Conservation (phyloP, 2,113 vertebrate species). For the Nesospiza acunhae region DNA sequence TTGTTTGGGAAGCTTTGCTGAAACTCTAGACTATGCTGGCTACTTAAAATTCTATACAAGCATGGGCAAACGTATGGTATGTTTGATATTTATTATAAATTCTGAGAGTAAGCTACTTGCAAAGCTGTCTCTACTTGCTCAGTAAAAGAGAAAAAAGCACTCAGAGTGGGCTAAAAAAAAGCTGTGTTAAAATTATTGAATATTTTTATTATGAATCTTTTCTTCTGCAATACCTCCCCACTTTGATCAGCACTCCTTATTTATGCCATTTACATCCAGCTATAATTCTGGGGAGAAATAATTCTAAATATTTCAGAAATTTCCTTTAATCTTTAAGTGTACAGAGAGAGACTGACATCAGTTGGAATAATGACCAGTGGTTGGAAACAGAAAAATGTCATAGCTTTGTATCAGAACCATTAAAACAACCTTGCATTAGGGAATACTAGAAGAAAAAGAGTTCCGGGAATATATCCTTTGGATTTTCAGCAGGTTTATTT, state of each 20-base stretch:
- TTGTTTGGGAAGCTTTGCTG: background rate
- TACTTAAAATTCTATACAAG: background rate
- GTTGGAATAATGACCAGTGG: background rate
- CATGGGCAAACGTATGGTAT: background rate
- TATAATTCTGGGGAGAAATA: background rate
- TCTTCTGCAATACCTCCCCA: background rate
- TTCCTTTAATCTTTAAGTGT: background rate
- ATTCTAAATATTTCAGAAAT: background rate
- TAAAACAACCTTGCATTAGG: background rate
- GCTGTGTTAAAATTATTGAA: background rate
- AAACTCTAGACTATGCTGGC: background rate
- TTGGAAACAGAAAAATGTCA: background rate
- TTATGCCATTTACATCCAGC: background rate
- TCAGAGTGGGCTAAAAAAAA: background rate
- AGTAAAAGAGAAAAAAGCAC: background rate
- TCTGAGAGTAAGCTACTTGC: background rate
- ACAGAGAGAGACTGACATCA: background rate
- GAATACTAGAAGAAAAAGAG: background rate
- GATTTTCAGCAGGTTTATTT: constrained; percentile 23
- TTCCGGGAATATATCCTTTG: background rate
- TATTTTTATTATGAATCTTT: background rate
- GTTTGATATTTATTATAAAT: background rate
- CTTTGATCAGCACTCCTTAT: background rate
- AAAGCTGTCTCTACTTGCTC: background rate
- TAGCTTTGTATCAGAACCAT: background rate